These are phyloP conservation scores for Drosophila ogumai DNA, from an alignment of 1,140 invertebrate genomes.

Conservation along the genomic window DNA sequence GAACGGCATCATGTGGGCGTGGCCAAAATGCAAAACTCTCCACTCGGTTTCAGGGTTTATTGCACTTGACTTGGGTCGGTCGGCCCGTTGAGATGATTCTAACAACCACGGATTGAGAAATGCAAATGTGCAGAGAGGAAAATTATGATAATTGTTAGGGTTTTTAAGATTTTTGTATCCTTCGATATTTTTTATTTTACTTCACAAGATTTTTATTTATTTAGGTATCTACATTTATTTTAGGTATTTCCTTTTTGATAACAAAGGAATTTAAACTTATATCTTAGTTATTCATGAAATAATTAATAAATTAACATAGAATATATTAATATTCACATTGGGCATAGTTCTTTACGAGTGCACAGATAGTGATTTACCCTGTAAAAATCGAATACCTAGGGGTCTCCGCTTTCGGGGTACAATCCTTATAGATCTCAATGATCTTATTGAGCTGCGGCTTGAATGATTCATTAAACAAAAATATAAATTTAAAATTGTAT, in stretches of 20 bases:
- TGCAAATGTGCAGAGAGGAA: neutral
- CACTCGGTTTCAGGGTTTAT: slow-evolving; percentile 29
- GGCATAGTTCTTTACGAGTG: neutral
- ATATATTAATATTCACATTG: neutral
- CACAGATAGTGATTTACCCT: neutral
- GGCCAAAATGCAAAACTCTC: slow-evolving; percentile 50
- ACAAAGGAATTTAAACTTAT: no score
- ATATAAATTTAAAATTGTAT: neutral
- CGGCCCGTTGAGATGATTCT: slow-evolving; percentile 18
- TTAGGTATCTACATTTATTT: no score
- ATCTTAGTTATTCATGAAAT: no score
- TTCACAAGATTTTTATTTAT: no score
- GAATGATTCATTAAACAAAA: neutral
- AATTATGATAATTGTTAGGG: neutral
- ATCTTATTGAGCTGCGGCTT: neutral
- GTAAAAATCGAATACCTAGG: neutral
- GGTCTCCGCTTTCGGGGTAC: neutral
- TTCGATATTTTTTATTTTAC: no score
- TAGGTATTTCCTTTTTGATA: no score
- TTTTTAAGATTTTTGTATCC: slow-evolving; percentile 4
- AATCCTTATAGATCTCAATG: neutral
- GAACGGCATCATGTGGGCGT: slow-evolving; percentile 45
- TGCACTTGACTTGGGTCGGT: slow-evolving; percentile 43
- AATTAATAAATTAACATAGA: no score
- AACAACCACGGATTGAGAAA: slow-evolving; percentile 18